Evolutionary conservation across 1,140 invertebrate species (phyloP).

Genomic region (Polyergus mexicanus): DNA sequence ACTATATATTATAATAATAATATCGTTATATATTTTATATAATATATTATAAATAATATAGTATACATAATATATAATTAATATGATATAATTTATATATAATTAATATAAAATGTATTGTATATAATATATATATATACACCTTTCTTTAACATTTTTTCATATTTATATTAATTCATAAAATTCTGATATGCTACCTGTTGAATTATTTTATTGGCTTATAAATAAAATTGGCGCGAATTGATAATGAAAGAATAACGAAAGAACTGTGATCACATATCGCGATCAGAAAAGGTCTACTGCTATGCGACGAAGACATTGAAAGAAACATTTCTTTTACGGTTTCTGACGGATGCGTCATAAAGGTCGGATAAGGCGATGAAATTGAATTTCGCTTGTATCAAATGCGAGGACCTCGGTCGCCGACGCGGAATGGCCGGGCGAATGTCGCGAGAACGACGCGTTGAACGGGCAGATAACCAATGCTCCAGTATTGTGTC

Average conservation of each 20-base stretch:
- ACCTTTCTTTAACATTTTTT: not conserved
- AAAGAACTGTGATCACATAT: not conserved
- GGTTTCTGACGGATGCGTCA: not conserved
- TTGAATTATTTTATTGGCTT: not conserved
- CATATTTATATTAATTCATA: not conserved
- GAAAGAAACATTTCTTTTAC: not conserved
- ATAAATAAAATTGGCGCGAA: not conserved
- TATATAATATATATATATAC: too few relatives aligned
- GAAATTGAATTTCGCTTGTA: conserved; percentile 56
- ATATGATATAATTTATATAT: too few relatives aligned
- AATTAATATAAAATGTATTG: too few relatives aligned
- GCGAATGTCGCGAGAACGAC: conserved; percentile 55
- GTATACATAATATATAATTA: too few relatives aligned
- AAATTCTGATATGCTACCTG: not conserved
- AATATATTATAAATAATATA: too few relatives aligned
- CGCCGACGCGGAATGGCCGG: conserved; percentile 33
- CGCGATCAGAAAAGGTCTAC: not conserved
- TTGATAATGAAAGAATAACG: not conserved
- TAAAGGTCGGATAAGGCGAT: conserved; percentile 26
- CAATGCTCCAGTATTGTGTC: conserved; percentile 65
- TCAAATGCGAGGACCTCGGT: conserved; percentile 5
- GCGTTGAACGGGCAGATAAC: conserved; percentile 63
- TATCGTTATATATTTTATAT: too few relatives aligned
- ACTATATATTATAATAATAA: too few relatives aligned
- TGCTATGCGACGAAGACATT: not conserved